Percentiles rank a stretch among this genome's conserved stretches.
phyloP scores from a whole-genome alignment of 64 coral and sea anemone genomes.

The Stichodactyla mertensii region DNA sequence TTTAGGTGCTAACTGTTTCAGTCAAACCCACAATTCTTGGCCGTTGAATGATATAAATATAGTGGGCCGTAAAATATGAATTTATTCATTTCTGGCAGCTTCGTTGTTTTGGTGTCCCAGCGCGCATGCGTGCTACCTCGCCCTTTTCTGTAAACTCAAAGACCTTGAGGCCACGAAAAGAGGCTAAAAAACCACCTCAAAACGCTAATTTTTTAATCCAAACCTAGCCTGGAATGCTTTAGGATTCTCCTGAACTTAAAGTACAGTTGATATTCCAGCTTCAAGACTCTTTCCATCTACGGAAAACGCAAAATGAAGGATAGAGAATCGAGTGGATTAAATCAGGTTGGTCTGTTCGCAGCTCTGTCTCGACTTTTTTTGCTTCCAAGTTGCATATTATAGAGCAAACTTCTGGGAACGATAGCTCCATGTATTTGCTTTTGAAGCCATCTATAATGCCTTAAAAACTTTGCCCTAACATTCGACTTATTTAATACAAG shows the following conservation, averaged over 20 bases:
- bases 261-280: constrained; percentile 2
- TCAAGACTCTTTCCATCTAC: neutral
- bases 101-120: constrained; percentile 18
- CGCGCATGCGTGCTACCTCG: constrained; percentile 39
- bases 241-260: neutral
- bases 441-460: neutral
- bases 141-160: constrained; percentile 28
- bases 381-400: neutral
- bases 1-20: constrained; percentile 1
- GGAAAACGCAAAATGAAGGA: constrained; percentile 16
- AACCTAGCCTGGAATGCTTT: constrained; percentile 6
- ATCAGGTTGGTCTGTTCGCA: constrained; percentile 20
- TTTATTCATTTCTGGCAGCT: constrained; percentile 32
- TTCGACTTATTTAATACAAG: neutral
- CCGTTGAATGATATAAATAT: neutral
- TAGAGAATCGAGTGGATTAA: constrained; percentile 6
- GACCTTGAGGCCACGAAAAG: constrained; percentile 14
- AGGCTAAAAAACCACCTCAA: neutral
- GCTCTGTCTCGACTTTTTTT: neutral
- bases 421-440: neutral
- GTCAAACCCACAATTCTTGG: neutral
- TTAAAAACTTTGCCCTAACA: neutral
- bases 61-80: constrained; percentile 22
- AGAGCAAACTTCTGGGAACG: neutral
- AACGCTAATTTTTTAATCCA: neutral